Percentiles rank a stretch among this genome's conserved stretches.
phyloP scores from a whole-genome alignment of 2,113 vertebrate species.

The Lanius ludovicianus region DNA sequence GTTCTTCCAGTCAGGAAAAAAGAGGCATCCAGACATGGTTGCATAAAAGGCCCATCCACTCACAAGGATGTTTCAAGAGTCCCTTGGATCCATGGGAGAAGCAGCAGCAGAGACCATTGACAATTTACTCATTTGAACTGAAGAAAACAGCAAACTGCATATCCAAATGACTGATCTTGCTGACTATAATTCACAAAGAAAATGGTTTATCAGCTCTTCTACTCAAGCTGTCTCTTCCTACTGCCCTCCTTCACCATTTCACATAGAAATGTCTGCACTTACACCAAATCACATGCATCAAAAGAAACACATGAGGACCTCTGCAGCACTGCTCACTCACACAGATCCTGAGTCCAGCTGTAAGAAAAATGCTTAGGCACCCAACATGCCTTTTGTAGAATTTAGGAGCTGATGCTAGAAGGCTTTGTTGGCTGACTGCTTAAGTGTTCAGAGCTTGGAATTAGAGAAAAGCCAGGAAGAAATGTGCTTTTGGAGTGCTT shows the following conservation, averaged over 20 bases:
- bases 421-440: slow-evolving; percentile 38
- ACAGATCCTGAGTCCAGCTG: neutral
- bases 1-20: neutral
- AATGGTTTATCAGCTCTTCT: neutral
- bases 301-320: neutral
- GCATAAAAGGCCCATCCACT: neutral
- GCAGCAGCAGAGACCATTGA: neutral
- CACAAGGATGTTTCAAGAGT: neutral
- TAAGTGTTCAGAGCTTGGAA: slow-evolving; percentile 7
- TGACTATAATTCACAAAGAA: neutral
- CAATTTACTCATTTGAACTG: neutral
- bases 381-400: neutral
- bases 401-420: slow-evolving; percentile 49
- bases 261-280: neutral
- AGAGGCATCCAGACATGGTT: neutral
- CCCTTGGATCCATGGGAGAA: neutral
- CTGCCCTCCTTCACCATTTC: neutral
- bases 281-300: neutral
- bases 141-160: neutral
- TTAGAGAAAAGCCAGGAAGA: slow-evolving; percentile 40
- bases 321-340: neutral
- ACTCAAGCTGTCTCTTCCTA: neutral
- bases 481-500: slow-evolving; percentile 29
- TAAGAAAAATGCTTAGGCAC: neutral
- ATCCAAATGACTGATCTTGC: neutral